phyloP scores from a whole-genome alignment of 2,113 vertebrate genomes.

The Chaetodon trifascialis region DNA sequence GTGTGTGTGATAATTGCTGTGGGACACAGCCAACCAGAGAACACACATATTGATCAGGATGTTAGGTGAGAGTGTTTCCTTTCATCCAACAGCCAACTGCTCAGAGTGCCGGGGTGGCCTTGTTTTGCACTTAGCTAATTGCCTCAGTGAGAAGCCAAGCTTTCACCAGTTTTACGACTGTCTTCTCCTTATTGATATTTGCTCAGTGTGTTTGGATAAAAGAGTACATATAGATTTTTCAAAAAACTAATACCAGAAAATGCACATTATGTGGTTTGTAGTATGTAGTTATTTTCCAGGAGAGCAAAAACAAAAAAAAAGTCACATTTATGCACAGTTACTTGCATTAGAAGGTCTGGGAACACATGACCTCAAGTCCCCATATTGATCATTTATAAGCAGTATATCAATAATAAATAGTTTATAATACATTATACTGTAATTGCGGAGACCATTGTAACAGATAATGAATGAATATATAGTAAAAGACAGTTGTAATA shows the following conservation, averaged over 20 bases:
- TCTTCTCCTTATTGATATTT: slow-evolving; percentile 21
- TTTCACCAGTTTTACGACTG: slow-evolving; percentile 32
- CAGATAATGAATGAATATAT: too few relatives aligned
- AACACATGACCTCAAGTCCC: background rate
- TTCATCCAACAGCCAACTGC: slow-evolving; percentile 58
- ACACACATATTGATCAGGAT: slow-evolving; percentile 73
- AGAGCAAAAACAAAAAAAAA: background rate
- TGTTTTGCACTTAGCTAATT: slow-evolving; percentile 72
- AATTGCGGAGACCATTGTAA: too few relatives aligned
- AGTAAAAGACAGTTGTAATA: too few relatives aligned
- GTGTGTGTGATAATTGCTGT: slow-evolving; percentile 70
- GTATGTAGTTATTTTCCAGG: background rate
- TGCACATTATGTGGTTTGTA: background rate
- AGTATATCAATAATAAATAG: background rate
- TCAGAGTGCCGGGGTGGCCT: slow-evolving; percentile 13
- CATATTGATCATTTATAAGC: background rate
- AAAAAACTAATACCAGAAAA: background rate
- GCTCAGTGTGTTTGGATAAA: slow-evolving; percentile 11
- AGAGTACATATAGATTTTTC: background rate
- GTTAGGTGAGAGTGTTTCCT: slow-evolving; percentile 74
- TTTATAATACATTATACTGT: background rate
- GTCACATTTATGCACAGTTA: too few relatives aligned
- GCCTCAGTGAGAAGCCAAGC: slow-evolving; percentile 37
- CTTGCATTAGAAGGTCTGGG: background rate
- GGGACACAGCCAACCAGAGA: slow-evolving; percentile 70